Conservation (phyloP, 2,113 vertebrate species). For the Rhinopomastus cyanomelas region DNA sequence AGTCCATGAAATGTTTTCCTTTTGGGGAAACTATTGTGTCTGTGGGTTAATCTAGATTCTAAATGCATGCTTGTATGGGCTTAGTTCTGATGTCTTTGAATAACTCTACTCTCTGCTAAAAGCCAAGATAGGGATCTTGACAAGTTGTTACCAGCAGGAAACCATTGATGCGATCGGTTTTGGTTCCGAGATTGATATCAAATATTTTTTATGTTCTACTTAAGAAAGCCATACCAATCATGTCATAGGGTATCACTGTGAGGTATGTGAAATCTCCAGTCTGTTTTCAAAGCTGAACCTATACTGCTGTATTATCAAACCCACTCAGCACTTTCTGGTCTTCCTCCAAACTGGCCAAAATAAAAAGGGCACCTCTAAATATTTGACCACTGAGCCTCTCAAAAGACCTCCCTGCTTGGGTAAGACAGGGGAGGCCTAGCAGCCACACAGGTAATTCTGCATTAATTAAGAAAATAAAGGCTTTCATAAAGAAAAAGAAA, state of each 20-base stretch:
- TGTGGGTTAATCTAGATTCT: neutral
- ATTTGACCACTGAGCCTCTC: rapidly evolving
- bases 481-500: neutral
- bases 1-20: neutral
- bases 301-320: neutral
- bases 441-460: neutral
- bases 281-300: neutral
- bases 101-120: neutral
- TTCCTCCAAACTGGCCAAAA: neutral
- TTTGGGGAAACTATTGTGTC: neutral
- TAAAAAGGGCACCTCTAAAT: neutral
- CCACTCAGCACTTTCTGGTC: neutral
- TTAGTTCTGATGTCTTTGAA: neutral
- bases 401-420: neutral
- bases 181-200: neutral
- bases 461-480: neutral
- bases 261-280: neutral
- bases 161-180: neutral
- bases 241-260: neutral
- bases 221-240: neutral
- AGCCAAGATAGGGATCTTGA: neutral
- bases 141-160: neutral
- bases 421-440: neutral
- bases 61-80: neutral
- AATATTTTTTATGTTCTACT: neutral